Evolutionary conservation across 2,888 invertebrate species (phyloP), one percentile per base, ranked within the genome.

Genomic region (Eudasyphora cyanicolor): DNA sequence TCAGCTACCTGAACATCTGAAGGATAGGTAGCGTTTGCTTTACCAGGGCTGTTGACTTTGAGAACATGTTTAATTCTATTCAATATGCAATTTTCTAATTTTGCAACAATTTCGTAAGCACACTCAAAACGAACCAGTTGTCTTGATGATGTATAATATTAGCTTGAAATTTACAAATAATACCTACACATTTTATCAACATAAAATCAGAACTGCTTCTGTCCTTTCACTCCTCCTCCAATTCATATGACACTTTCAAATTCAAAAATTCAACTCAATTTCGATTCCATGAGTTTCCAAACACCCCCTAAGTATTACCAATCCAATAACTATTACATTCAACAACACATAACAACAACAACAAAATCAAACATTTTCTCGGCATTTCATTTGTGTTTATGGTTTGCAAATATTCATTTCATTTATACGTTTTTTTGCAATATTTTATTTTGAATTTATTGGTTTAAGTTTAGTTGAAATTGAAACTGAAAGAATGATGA

Each of bases 401-500:
- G 2, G 21, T 10, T 51, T 57, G 27, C 27, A 57, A 57, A 24
- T 57, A 64, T 64, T 38, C 21, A 67, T 35, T 32, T 67, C 4
- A 51, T 71, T 70, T 69, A 49, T 49, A 21, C 38, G 8, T 38
- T 45, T 6, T 21, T 24, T 54, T 71, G 54, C 67, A 29, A 27
- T 57, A 45, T 64, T 70, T 78, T 79, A 42, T 81, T 87, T 86
- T 86, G 84, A 85, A n/a, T 82, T 84, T 86, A 79, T 67, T 67
- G n/a, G 12, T 85, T 86, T 87, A 87, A 88, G 83, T 87, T 83
- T 86, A 85, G 82, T 82, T 76, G 12, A 71, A 64, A 74, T 78
- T 69, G 85, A 88, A 87, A 69, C 24, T 24, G 19, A 64, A 67
- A 67, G 35, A 67, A 67, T n/a, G 42, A 67, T 38, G 67, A 67